These are phyloP conservation scores for Cenopis cana DNA, from an alignment of 2,888 invertebrate species.

Conservation along the genomic window DNA sequence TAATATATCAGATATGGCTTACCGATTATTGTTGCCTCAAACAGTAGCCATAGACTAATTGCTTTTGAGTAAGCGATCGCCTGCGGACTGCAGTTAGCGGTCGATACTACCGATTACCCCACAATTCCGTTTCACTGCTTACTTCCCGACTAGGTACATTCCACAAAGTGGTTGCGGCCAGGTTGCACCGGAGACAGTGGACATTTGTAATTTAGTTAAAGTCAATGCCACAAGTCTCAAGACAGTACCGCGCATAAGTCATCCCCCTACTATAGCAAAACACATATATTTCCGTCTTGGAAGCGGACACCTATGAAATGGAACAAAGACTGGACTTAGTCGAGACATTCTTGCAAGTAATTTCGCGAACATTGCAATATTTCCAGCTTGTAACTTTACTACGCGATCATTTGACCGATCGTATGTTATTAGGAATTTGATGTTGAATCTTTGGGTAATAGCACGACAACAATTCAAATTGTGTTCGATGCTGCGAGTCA, in stretches of 20 bases:
- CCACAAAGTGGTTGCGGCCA: conserved; percentile 22
- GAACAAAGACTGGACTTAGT: conserved; percentile 31
- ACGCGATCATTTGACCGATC: neutral
- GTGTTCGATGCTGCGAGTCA: neutral
- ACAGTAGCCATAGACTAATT: conserved; percentile 13
- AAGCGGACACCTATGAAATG: conserved; percentile 41
- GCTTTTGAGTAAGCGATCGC: conserved; percentile 22
- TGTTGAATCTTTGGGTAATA: too few relatives aligned
- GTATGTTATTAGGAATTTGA: neutral
- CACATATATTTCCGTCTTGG: conserved; percentile 41
- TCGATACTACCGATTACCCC: conserved; percentile 34
- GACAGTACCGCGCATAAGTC: conserved; percentile 37
- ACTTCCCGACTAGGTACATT: conserved; percentile 28
- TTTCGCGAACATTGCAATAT: conserved; percentile 14
- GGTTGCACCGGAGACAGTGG: conserved; percentile 16
- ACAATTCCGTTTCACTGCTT: conserved; percentile 28
- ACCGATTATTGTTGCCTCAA: neutral
- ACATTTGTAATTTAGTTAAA: conserved; percentile 32
- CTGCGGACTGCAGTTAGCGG: conserved; percentile 16
- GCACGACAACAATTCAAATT: neutral
- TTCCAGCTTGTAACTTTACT: neutral
- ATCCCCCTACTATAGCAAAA: conserved; percentile 36
- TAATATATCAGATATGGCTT: neutral
- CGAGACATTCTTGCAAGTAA: conserved; percentile 24
- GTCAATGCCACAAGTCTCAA: conserved; percentile 37